Evolutionary conservation across 2,888 invertebrate genomes (phyloP).

Genomic region (Ptilodon capucinus): DNA sequence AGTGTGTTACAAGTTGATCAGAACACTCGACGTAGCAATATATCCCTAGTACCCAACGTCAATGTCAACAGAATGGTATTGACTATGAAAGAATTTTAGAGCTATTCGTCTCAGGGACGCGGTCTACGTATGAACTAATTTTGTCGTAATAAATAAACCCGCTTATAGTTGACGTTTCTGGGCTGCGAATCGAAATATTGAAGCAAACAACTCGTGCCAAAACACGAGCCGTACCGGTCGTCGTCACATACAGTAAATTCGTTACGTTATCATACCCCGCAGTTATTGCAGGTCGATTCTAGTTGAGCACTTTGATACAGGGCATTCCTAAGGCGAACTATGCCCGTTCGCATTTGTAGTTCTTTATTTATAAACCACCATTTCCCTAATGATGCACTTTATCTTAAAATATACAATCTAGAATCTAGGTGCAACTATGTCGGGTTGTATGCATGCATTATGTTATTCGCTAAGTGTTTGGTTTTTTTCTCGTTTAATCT

Average conservation of each 20-base stretch:
- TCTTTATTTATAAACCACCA: neutral
- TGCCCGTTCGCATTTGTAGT: neutral
- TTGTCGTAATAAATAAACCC: slow-evolving; percentile 71
- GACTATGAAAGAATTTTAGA: slow-evolving; percentile 43
- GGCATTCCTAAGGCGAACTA: neutral
- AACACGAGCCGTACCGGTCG: slow-evolving; percentile 45
- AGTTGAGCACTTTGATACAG: slow-evolving; percentile 1
- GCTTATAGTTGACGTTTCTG: slow-evolving; percentile 73
- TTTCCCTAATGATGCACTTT: neutral
- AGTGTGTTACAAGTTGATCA: neutral
- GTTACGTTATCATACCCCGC: slow-evolving; percentile 4
- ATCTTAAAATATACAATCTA: neutral
- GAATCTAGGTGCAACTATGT: too few relatives aligned
- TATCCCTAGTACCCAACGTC: too few relatives aligned
- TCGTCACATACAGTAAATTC: slow-evolving; percentile 17
- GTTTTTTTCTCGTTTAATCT: too few relatives aligned
- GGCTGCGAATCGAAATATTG: slow-evolving; percentile 77
- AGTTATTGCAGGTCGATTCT: slow-evolving; percentile 1
- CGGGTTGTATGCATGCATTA: too few relatives aligned
- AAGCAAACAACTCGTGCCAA: slow-evolving; percentile 69
- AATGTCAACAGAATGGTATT: slow-evolving; percentile 41
- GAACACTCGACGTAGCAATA: neutral
- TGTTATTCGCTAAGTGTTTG: too few relatives aligned
- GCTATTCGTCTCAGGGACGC: slow-evolving; percentile 57
- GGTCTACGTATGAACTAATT: slow-evolving; percentile 58